These are phyloP conservation scores for Cataglyphis rosenhaueri DNA, from an alignment of 2,888 invertebrate genomes.

Conservation along the genomic window DNA sequence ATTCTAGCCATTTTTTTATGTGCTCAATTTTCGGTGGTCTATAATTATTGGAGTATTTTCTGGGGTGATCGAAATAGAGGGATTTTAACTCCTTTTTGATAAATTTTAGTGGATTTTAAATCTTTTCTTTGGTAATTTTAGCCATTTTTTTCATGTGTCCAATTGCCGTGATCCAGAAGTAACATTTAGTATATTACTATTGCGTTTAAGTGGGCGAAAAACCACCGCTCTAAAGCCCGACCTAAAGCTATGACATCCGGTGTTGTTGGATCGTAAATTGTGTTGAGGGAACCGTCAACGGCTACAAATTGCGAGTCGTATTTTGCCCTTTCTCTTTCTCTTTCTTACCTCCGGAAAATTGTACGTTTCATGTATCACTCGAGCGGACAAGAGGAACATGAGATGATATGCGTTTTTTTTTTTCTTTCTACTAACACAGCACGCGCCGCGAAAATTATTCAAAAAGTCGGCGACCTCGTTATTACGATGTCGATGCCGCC, in stretches of 20 bases:
- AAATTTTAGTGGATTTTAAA: too few species aligned
- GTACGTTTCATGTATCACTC: conserved; percentile 42
- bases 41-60: too few species aligned
- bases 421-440: not conserved
- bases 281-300: conserved; percentile 48
- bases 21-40: too few species aligned
- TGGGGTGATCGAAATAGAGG: too few species aligned
- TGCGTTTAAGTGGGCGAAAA: conserved; percentile 48
- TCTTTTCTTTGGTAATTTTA: too few species aligned
- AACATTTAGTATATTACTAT: not conserved
- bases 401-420: not conserved
- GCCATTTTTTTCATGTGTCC: too few species aligned
- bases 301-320: conserved; percentile 62
- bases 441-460: conserved; percentile 42
- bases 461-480: conserved; percentile 21
- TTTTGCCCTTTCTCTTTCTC: conserved; percentile 13
- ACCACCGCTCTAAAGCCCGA: conserved; percentile 45
- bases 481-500: not conserved
- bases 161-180: too few species aligned
- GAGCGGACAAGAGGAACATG: not conserved
- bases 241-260: conserved; percentile 31
- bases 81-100: too few species aligned
- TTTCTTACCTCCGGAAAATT: conserved; percentile 52
- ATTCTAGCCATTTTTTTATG: too few species aligned
- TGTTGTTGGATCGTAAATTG: conserved; percentile 59